Evolutionary conservation across 2,888 invertebrate species (phyloP), one percentile per base, ranked within the genome.

Genomic region (Drosophila mercatorum): DNA sequence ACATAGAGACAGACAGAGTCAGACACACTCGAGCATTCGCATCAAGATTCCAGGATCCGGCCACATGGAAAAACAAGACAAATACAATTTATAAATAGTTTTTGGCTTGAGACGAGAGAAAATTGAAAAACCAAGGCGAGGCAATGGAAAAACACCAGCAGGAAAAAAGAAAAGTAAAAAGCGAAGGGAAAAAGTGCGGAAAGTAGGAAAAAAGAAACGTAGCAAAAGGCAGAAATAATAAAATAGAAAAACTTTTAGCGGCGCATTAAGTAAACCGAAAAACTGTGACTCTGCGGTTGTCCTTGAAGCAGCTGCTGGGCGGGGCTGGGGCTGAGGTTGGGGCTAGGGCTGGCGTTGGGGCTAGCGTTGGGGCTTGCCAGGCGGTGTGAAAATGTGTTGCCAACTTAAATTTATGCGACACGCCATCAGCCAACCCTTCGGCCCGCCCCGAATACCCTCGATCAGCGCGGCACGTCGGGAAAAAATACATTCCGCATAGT

Each of bases 251-350:
- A 84, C 84, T 84, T 84, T 84, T 89, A 89, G 90, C 83, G 88
- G 84, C 83, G 86, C 86, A 84, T 84, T 89, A 89, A 89, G 86
- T 86, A 88, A 84, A 85, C 84, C 84, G 73, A 89, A 83, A 75
- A 88, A 82, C 88, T 85, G 86, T 75, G 90, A 89, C 90, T 84
- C 86, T 85, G 90, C 69, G 90, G 90, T 77, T 89, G 90, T 88
- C 90, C 90, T 88, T 85, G 90, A 88, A 62, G 78, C 66, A 51
- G 47, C 38, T 41, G 69, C 28, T 34, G 31, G 52, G 40, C 55
- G 61, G 44, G 11, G n/a, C 46, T 2, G 52, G 56, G 47, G 34
- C 3, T 44, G 44, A 17, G 34, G 49, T 34, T 51, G 12, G 28
- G 10, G 26, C 12, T 1, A 26, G 28, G 2, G n/a, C 11, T 17